These are phyloP conservation scores for Drosophila setosimentum DNA, from an alignment of 2,888 invertebrate species.

Conservation along the genomic window DNA sequence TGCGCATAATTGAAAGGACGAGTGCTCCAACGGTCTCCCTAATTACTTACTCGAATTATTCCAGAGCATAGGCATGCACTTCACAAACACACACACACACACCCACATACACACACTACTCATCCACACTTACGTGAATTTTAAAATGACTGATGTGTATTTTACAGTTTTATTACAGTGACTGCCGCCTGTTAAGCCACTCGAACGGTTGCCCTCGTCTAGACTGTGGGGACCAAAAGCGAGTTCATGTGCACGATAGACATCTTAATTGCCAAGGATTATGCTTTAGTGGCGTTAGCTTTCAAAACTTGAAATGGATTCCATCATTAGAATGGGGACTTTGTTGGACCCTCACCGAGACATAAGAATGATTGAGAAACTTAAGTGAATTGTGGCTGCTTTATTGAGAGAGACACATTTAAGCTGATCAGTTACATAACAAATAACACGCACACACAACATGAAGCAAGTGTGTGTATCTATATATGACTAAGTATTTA, in stretches of 20 bases:
- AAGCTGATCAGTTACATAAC: constrained; percentile 43
- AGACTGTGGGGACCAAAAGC: constrained; percentile 75
- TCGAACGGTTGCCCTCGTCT: constrained; percentile 50
- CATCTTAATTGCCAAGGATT: constrained; percentile 76
- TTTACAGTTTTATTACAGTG: constrained; percentile 40
- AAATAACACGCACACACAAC: constrained; percentile 13
- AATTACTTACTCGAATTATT: constrained; percentile 50
- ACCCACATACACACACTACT: background rate
- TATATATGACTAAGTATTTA: constrained; percentile 46
- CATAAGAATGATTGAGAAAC: background rate
- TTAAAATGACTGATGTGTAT: constrained; percentile 38
- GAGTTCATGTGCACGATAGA: constrained; percentile 64
- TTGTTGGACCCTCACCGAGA: background rate
- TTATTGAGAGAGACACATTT: constrained; percentile 51
- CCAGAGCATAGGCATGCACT: constrained; percentile 34
- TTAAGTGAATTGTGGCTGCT: constrained; percentile 35
- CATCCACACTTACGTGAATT: constrained; percentile 2
- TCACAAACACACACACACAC: constrained; percentile 7
- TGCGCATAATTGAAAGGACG: constrained; percentile 10
- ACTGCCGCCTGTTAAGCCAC: constrained; percentile 32
- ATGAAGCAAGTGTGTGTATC: constrained; percentile 17
- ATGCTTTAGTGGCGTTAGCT: constrained; percentile 49
- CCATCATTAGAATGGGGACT: constrained; percentile 34
- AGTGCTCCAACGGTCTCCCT: background rate
- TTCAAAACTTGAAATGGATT: constrained; percentile 31